Evolutionary conservation across 1,140 invertebrate species (phyloP), one percentile per base, ranked within the genome.

Genomic region (Bathynomus jamesi): DNA sequence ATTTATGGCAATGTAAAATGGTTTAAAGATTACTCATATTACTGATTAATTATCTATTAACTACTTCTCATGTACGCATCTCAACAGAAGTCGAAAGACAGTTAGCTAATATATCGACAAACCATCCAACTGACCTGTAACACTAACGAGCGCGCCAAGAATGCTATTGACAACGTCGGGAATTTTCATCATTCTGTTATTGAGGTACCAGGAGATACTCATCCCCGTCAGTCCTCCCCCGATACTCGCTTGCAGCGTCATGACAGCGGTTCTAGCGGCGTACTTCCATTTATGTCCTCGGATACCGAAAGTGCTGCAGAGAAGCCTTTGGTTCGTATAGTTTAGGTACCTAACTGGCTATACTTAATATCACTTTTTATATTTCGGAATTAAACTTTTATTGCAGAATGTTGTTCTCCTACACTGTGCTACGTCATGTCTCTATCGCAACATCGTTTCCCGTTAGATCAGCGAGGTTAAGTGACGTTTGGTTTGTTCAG

Each of bases 111-210:
- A n/a, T n/a, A n/a, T n/a, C n/a, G n/a, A n/a, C n/a, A n/a, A n/a
- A n/a, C n/a, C n/a, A n/a, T n/a, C n/a, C n/a, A n/a, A n/a, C n/a
- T 78, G 79, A 91, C 90, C 90, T 80, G 93, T 95, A n/a, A 96
- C 86, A 0, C 91, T 86, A 0, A 96, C 93, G 2, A 96, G 83
- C 0, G 92, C 87, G 8, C 93, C 93, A 0, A 97, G 83, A 13
- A 96, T 87, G 10, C 93, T 91, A 83, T 96, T 96, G 25, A 96
- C 93, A 0, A 96, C 85, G 78, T 91, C 90, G 75, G 92, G 86
- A 4, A 95, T 89, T 74, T 94, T 89, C 77, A 93, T 85, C 66
- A 86, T 87, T 25, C 89, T 88, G 76, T 90, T 88, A 76, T 90
- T 87, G 77, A 87, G 86, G 31, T 88, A 80, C 71, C 90, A 82